phyloP scores from a whole-genome alignment of 2,113 vertebrate genomes.

The Aldabrachelys gigantea region DNA sequence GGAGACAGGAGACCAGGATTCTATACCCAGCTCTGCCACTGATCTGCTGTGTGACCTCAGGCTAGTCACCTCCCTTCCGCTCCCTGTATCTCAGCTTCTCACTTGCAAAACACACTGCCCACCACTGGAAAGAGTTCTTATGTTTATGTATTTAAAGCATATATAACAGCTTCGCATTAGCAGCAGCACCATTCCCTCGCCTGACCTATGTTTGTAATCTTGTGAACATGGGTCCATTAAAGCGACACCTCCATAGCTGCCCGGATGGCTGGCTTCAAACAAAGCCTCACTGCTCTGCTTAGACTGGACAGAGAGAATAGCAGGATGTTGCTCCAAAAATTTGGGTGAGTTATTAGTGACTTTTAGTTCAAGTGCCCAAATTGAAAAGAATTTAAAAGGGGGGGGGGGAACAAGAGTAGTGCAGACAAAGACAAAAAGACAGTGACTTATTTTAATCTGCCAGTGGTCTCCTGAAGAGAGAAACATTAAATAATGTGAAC shows the following conservation, averaged over 20 bases:
- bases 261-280: background rate
- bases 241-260: background rate
- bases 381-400: background rate
- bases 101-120: background rate
- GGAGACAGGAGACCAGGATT: background rate
- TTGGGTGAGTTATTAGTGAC: background rate
- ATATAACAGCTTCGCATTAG: background rate
- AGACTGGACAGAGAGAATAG: background rate
- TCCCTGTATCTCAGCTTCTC: background rate
- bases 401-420: background rate
- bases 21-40: background rate
- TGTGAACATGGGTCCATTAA: background rate
- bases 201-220: background rate
- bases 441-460: background rate
- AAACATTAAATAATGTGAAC: background rate
- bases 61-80: background rate
- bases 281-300: background rate
- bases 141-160: background rate
- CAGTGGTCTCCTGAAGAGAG: background rate
- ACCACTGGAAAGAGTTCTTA: background rate
- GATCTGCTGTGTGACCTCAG: background rate
- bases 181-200: background rate
- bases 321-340: rapidly evolving
- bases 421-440: background rate
- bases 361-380: background rate